Evolutionary conservation across 2,113 vertebrate species (phyloP), one percentile per base, ranked within the genome.

Genomic region (Ailurus styani): DNA sequence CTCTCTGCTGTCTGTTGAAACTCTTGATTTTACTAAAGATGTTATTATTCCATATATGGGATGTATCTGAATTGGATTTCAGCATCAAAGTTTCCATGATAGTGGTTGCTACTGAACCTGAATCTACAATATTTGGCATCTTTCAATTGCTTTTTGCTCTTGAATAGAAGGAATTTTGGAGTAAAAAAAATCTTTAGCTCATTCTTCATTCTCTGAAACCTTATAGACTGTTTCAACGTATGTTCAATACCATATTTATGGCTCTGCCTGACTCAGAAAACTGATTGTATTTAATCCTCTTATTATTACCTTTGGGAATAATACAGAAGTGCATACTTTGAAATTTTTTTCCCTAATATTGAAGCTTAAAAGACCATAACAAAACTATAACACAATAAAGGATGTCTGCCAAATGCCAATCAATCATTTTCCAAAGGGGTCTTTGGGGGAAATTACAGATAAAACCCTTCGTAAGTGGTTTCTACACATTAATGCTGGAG

Each of bases 241-340:
- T 93, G 77, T 89, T 88, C 47, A 75, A 73, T 86, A 94, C 72
- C 64, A 89, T 97, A 94, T 97, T 97, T 96, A 97, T 68, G 79
- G 75, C 47, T 87, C 27, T 79, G 64, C 85, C 72, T 83, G 57
- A 94, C 42, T 95, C 50, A 94, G 85, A 98, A 97, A 97, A 94
- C 42, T 86, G 52, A 93, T 42, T 95, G 66, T 47, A 94, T 92
- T 96, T 98, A 94, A 98, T 93, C 75, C n/a, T 95, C 79, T 94
- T 47, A 21, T 82, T 96, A 90, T 96, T 96, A 87, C 72, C 83
- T 96, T 91, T 93, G 86, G 82, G 95, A 97, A 81, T 90, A 95
- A 84, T 75, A 93, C 7, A 83, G 15, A 96, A 94, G 20, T 88
- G 47, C 89, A 94, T 93, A 83, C 34, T 96, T 94, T 31, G 66